A percentile compares a stretch with the other conserved stretches of the same genome.
These are phyloP conservation scores for Clarias gariepinus DNA, from an alignment of 2,113 vertebrate genomes.

Conservation along the genomic window DNA sequence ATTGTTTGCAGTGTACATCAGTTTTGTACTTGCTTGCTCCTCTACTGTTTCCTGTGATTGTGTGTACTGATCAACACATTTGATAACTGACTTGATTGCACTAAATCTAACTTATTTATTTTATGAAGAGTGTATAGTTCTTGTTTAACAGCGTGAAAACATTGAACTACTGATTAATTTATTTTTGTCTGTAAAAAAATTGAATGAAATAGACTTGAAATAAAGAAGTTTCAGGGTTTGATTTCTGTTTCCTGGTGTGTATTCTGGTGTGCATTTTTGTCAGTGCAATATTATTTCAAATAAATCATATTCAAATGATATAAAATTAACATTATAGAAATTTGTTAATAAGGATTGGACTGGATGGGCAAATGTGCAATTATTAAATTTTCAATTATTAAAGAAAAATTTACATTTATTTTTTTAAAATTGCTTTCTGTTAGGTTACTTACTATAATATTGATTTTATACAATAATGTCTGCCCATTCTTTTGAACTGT, in stretches of 20 bases:
- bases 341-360: too few relatives aligned
- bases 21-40: conserved; percentile 56
- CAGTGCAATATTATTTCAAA: too few relatives aligned
- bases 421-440: too few relatives aligned
- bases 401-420: too few relatives aligned
- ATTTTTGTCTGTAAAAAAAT: conserved; percentile 68
- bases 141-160: conserved; percentile 65
- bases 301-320: conserved; percentile 37
- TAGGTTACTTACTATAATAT: too few relatives aligned
- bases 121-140: conserved; percentile 64
- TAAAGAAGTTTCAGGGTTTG: conserved; percentile 32
- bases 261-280: conserved; percentile 1
- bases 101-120: conserved; percentile 73
- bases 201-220: conserved; percentile 66
- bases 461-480: too few relatives aligned
- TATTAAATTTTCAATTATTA: too few relatives aligned
- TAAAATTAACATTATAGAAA: conserved; percentile 24
- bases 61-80: conserved; percentile 40
- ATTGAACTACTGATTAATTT: conserved; percentile 57
- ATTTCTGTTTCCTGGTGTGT: background rate
- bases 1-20: conserved; percentile 58
- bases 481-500: too few relatives aligned
- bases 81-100: conserved; percentile 65
- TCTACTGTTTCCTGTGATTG: conserved; percentile 34
- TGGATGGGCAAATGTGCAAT: too few relatives aligned